phyloP scores from a whole-genome alignment of 2,888 invertebrate genomes.

The Augochlorella aurata region DNA sequence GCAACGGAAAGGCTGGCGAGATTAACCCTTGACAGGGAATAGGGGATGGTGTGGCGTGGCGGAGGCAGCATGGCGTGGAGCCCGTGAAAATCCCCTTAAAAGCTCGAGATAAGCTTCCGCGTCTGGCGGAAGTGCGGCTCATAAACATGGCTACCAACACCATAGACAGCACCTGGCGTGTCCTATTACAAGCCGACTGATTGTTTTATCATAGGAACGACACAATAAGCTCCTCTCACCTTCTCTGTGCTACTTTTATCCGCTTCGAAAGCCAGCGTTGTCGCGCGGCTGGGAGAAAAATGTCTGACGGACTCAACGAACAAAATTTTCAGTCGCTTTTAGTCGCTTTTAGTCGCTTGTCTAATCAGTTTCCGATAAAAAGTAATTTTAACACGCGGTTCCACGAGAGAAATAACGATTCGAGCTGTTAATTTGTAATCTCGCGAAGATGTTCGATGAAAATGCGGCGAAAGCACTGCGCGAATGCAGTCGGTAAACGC shows the following conservation, averaged over 20 bases:
- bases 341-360: not conserved
- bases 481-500: too few species aligned
- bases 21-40: slow-evolving; percentile 60
- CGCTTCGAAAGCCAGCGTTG: not conserved
- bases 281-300: not conserved
- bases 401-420: not conserved
- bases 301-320: not conserved
- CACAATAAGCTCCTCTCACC: slow-evolving; percentile 54
- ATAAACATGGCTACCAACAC: slow-evolving; percentile 69
- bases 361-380: not conserved
- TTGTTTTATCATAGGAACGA: slow-evolving; percentile 68
- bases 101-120: slow-evolving; percentile 66
- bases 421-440: not conserved
- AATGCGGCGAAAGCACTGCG: not conserved
- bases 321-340: not conserved
- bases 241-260: not conserved
- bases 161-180: slow-evolving; percentile 38
- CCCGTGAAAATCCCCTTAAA: slow-evolving; percentile 61
- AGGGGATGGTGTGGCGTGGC: slow-evolving; percentile 45
- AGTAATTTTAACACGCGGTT: not conserved
- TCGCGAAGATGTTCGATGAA: not conserved
- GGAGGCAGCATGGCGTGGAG: slow-evolving; percentile 52
- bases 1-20: slow-evolving; percentile 52
- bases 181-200: slow-evolving; percentile 61
- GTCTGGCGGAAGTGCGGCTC: slow-evolving; percentile 68